Evolutionary conservation across 1,140 invertebrate genomes (phyloP).

Genomic region (Trinorchestia longiramus): DNA sequence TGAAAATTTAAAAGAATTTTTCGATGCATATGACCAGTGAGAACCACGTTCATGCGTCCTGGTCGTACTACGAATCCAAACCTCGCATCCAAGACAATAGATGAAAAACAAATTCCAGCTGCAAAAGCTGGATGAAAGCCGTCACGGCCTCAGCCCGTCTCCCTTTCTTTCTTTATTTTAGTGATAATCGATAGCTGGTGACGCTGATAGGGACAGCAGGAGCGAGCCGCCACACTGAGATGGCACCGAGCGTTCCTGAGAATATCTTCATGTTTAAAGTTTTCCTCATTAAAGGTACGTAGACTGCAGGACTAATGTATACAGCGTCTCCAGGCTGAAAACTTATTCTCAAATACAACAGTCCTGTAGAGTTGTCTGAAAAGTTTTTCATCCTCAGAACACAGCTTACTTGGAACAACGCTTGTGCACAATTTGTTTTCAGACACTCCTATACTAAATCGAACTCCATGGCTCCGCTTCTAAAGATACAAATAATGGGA

Average conservation of each 20-base stretch:
- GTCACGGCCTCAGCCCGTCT: background rate
- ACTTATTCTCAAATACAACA: background rate
- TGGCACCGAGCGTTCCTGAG: background rate
- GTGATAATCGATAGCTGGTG: background rate
- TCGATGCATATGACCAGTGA: background rate
- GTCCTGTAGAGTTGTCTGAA: background rate
- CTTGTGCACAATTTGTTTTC: background rate
- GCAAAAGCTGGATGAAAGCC: background rate
- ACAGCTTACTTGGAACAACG: background rate
- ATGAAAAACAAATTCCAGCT: background rate
- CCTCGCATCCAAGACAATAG: background rate
- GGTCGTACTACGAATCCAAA: background rate
- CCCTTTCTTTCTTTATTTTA: background rate
- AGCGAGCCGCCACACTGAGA: background rate
- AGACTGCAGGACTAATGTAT: background rate
- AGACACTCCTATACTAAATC: background rate
- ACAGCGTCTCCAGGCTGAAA: background rate
- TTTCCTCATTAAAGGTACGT: background rate
- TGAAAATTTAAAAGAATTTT: background rate
- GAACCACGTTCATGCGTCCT: background rate
- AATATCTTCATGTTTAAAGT: background rate
- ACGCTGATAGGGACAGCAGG: background rate
- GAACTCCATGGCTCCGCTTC: background rate
- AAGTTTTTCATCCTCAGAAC: background rate
- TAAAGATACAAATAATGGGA: background rate